A percentile compares a stretch with the other conserved stretches of the same genome.
phyloP scores from a whole-genome alignment of 2,113 vertebrate genomes.

The Acrocephalus arundinaceus region DNA sequence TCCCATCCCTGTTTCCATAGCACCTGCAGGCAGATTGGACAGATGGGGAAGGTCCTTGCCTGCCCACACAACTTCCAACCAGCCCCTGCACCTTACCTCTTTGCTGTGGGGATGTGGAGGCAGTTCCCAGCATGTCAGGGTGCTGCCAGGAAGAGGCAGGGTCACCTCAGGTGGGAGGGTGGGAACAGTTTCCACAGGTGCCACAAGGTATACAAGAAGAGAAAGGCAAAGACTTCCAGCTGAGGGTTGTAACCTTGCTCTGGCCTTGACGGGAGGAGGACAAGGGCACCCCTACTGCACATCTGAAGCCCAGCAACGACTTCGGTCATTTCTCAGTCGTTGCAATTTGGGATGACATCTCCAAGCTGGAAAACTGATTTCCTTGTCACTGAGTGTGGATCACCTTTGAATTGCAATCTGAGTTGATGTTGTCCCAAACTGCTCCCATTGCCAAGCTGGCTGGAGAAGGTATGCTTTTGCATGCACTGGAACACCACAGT shows the following conservation, averaged over 20 bases:
- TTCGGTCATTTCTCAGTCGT: not conserved
- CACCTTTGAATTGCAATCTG: not conserved
- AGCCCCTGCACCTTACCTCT: not conserved
- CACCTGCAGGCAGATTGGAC: not conserved
- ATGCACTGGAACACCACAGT: not conserved
- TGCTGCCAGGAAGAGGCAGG: not conserved
- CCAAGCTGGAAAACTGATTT: not conserved
- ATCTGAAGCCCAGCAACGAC: not conserved
- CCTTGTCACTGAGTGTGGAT: not conserved
- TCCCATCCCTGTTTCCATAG: not conserved
- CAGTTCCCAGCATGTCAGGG: not conserved
- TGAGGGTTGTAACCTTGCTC: not conserved
- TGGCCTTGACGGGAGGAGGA: not conserved
- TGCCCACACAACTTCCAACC: accelerated
- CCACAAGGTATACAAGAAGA: not conserved
- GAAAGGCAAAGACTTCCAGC: not conserved
- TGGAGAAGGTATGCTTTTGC: not conserved
- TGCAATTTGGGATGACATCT: not conserved
- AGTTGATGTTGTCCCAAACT: not conserved
- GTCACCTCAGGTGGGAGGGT: not conserved
- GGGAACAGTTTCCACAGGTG: not conserved
- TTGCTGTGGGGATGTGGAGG: not conserved
- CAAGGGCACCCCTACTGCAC: not conserved
- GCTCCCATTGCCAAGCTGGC: not conserved
- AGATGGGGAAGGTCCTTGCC: not conserved